Conservation (phyloP, 1,140 invertebrate species). For the Oryzaephilus surinamensis region DNA sequence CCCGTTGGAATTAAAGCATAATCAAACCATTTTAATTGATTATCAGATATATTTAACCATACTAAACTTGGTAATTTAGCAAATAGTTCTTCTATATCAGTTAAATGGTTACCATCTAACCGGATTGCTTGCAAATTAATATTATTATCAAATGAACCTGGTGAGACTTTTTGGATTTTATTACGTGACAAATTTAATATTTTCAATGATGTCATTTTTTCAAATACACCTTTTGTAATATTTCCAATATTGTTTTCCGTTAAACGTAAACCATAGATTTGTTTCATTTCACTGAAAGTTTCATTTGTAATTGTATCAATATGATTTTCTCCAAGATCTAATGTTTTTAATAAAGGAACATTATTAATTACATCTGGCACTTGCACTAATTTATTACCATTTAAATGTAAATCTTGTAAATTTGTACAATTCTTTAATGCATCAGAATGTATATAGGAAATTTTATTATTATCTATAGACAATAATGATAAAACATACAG, state of each 20-base stretch:
- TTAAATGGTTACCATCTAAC: conserved; percentile 78
- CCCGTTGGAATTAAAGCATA: conserved; percentile 83
- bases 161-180: conserved; percentile 74
- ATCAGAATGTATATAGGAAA: conserved; percentile 64
- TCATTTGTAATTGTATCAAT: conserved; percentile 73
- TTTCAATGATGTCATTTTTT: conserved; percentile 70
- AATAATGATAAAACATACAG: conserved; percentile 65
- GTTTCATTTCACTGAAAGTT: conserved; percentile 67
- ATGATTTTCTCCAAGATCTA: conserved; percentile 83
- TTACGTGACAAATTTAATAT: conserved; percentile 83
- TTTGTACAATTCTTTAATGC: conserved; percentile 75
- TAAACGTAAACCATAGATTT: conserved; percentile 71
- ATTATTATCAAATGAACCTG: conserved; percentile 75
- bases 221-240: conserved; percentile 72
- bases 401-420: conserved; percentile 79
- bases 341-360: conserved; percentile 68
- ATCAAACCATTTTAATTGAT: conserved; percentile 79
- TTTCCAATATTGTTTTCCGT: conserved; percentile 84
- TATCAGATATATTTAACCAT: conserved; percentile 87
- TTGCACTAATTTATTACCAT: conserved; percentile 71
- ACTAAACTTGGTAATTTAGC: conserved; percentile 76
- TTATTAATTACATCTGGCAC: conserved; percentile 76
- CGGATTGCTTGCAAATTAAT: conserved; percentile 75
- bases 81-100: conserved; percentile 75
- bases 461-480: conserved; percentile 74